phyloP scores from a whole-genome alignment of 1,140 invertebrate genomes.

The Zelostemma sp. region DNA sequence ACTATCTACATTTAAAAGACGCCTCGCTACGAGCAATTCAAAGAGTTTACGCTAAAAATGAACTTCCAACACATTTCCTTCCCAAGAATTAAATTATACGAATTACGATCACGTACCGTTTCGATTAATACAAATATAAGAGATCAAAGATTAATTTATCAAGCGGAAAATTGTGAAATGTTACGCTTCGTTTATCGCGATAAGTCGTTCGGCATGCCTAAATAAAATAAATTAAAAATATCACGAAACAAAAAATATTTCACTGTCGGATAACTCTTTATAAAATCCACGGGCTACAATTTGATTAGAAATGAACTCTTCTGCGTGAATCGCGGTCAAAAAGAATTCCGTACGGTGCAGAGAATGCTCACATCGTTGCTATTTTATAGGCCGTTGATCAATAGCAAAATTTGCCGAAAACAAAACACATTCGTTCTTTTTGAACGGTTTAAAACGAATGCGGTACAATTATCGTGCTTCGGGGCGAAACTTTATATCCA shows the following conservation, averaged over 20 bases:
- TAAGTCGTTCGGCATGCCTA: conserved; percentile 8
- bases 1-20: no score
- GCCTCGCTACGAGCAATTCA: no score
- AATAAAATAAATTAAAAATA: conserved; percentile 25
- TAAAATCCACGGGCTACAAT: conserved; percentile 5
- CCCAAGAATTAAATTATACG: no score
- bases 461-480: not conserved
- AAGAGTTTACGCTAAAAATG: no score
- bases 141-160: conserved; percentile 11
- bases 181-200: conserved; percentile 7
- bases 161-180: conserved; percentile 18
- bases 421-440: no score
- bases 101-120: no score
- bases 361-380: conserved; percentile 2
- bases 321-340: conserved; percentile 10
- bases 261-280: not conserved
- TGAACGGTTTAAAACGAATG: conserved; percentile 1
- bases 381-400: conserved; percentile 25
- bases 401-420: conserved; percentile 13
- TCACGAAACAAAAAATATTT: conserved; percentile 13
- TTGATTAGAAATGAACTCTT: conserved; percentile 30
- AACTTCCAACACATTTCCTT: no score
- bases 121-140: no score
- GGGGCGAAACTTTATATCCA: not conserved
- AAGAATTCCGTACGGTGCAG: conserved; percentile 7